Conservation (phyloP, 1,140 invertebrate genomes). For the Asobara japonica region DNA sequence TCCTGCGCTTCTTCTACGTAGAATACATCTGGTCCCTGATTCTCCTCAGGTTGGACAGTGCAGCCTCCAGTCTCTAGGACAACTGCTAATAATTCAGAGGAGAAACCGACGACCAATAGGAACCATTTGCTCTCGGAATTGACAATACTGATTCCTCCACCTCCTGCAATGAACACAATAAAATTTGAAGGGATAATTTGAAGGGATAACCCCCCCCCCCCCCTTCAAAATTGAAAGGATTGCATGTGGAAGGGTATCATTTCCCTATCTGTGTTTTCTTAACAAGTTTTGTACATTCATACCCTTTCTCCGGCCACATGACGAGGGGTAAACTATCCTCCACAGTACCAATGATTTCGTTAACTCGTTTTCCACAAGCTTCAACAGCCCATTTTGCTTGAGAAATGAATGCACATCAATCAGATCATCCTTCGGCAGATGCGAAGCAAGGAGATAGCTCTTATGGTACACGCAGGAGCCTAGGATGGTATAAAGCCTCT, state of each 20-base stretch:
- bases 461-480: constrained; percentile 79
- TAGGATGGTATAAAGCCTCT: constrained; percentile 79
- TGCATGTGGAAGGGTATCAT: too few relatives aligned
- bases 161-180: too few relatives aligned
- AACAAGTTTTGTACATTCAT: too few relatives aligned
- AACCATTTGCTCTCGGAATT: constrained; percentile 74
- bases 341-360: constrained; percentile 79
- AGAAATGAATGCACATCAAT: constrained; percentile 77
- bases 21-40: constrained; percentile 69
- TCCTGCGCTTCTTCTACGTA: constrained; percentile 78
- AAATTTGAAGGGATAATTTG: too few relatives aligned
- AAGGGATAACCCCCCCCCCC: too few relatives aligned
- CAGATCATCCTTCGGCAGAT: constrained; percentile 76
- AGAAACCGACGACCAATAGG: constrained; percentile 78
- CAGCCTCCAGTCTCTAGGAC: constrained; percentile 77
- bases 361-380: constrained; percentile 72
- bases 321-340: constrained; percentile 75
- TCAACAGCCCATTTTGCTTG: constrained; percentile 74
- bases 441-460: constrained; percentile 76
- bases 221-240: too few relatives aligned
- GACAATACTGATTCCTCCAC: constrained; percentile 44
- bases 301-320: constrained; percentile 53
- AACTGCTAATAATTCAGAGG: constrained; percentile 76
- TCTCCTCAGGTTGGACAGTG: constrained; percentile 61
- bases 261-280: constrained; percentile 33